Conservation (phyloP, 2,113 vertebrate genomes). For the Phaethornis superciliosus region DNA sequence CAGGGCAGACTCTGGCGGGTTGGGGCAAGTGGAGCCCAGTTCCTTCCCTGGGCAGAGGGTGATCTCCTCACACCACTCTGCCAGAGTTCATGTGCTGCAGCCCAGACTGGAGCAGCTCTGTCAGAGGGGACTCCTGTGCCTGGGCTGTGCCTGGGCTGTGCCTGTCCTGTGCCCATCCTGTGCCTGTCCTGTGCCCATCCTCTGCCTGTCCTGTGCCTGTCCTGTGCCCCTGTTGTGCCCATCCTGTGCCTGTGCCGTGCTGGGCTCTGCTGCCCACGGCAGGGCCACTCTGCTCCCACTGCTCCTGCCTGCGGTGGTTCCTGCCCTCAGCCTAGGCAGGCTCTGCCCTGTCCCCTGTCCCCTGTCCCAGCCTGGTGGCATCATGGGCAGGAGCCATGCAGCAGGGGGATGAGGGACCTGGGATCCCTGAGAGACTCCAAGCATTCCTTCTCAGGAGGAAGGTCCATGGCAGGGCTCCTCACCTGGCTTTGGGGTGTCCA, state of each 20-base stretch:
- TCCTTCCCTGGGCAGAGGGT: neutral
- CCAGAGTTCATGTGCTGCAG: neutral
- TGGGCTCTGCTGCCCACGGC: neutral
- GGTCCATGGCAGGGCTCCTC: neutral
- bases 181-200: no score
- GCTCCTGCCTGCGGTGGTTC: neutral
- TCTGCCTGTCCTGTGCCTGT: no score
- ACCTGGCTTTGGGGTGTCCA: accelerated
- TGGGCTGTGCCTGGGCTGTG: no score
- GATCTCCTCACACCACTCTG: accelerated
- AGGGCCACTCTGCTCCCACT: neutral
- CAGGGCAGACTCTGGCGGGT: neutral
- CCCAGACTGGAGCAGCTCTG: neutral
- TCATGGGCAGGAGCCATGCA: neutral
- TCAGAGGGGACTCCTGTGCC: no score
- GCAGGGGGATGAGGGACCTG: accelerated
- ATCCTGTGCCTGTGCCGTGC: no score
- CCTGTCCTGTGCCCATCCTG: no score
- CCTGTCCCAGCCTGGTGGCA: neutral
- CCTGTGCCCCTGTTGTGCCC: no score
- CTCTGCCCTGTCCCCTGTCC: neutral
- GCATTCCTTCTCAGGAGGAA: neutral
- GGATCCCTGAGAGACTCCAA: neutral
- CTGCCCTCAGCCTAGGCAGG: neutral
- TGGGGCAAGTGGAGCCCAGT: neutral